Base-by-base conservation (phyloP, 2,888 invertebrate genomes). In the Drosophila birchii region DNA sequence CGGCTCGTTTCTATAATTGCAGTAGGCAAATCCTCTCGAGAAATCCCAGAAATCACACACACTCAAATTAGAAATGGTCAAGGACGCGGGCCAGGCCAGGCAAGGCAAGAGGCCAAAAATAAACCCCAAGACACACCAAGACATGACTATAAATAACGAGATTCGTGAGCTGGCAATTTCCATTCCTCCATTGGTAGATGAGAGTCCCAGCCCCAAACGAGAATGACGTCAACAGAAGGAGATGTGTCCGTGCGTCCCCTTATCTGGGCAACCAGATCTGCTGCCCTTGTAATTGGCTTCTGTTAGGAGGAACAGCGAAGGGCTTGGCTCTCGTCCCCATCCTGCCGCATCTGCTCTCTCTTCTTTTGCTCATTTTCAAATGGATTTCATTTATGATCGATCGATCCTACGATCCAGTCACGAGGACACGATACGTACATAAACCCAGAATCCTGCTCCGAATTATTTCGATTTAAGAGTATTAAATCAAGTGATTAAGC, bases 91-190 rank as follows among this genome's bases (percentile, higher is more conserved):
- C 32, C 7, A 12, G 41, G 29, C 11, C 14, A 34, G 29, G 29
- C 29, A 29, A 20, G 20, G n/a, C 41, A 38, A 36, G 44, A 44
- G 51, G 59, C 79, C 86, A 83, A 79, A 86, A 83, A 82, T 82
- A 82, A 86, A 83, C 75, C 73, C 60, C 23, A 45, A 44, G 44
- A 44, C 44, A 20, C 16, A 16, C 41, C 62, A 16, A 36, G 56
- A 74, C 78, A 66, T 39, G 62, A 49, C 82, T 82, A 82, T 83
- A 82, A 82, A 82, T 86, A 82, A 86, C 80, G 57, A 43, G 57
- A 49, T 67, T 83, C 79, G 86, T 83, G 78, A 74, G 60, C 74
- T 45, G 67, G 73, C 54, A 49, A 60, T 60, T 66, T 51, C 41
- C 16, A 61, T 66, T 44, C 49, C 60, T 38, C 49, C 60, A 1